Base-by-base conservation (phyloP, 2,113 vertebrate species). In the Brachionichthys hirsutus region DNA sequence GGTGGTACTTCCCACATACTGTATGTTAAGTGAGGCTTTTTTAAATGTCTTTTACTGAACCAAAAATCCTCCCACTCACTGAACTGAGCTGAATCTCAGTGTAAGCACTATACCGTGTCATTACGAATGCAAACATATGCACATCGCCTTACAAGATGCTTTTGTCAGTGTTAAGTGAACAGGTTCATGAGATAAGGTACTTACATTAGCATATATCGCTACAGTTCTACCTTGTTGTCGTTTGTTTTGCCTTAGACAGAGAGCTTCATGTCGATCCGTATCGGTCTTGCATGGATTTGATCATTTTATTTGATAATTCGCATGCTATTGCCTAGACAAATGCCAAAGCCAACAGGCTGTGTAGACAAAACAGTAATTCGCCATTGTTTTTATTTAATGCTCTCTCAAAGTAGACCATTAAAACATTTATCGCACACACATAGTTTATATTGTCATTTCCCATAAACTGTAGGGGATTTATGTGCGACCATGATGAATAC, bases 91-190 rank as follows among this genome's bases (percentile, higher is more conserved):
- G 43, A 57, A 68, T 62, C 14, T 42, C 42, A 61, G 19, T 15
- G 56, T 54, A 69, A 66, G 53, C 36, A 49, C 60, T 12, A 64
- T 54, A 40, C 20, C 1, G 41, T 18, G 50, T 3, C 17, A 61
- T 64, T 41, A 63, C 18, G 51, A 75, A 69, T 36, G 49, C 58
- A 72, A 53, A 73, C 68, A 66, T 40, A 59, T 51, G 41, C 60
- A 58, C 62, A 66, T 55, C 44, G 53, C 10, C 54, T 52, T 22
- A 56, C 38, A 46, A 59, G 52, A 54, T 40, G 24, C 17, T 46
- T 41, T 48, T 14, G 44, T 66, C 20, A 41, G 22, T 24, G 38
- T 57, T 52, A 61, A 51, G 20, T 47, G 40, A 40, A 50, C 57
- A 43, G 56, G 42, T 41, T 7, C 38, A 12, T 47, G 53, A 43